Conservation (phyloP, 2,113 vertebrate genomes). For the Microtus ochrogaster region DNA sequence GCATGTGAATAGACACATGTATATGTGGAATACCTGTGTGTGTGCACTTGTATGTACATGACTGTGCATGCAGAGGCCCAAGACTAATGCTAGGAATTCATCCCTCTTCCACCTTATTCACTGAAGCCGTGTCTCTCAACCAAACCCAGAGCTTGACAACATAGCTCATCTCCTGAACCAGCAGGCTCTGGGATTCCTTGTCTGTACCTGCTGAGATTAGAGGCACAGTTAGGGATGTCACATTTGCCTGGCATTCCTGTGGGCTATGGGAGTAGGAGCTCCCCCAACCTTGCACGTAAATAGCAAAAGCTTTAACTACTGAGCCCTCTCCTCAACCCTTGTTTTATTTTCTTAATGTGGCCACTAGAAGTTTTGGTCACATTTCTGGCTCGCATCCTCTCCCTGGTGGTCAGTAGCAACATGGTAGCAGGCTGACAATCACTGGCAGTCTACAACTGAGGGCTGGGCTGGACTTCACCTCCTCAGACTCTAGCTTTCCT, state of each 20-base stretch:
- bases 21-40: neutral
- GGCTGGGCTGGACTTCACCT: too few species aligned
- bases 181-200: too few species aligned
- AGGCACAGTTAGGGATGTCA: neutral
- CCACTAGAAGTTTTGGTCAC: neutral
- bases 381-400: neutral
- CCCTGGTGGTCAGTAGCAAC: neutral
- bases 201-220: neutral
- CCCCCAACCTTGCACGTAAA: neutral
- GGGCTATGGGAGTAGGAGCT: neutral
- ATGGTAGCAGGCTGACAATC: neutral
- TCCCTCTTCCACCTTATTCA: neutral
- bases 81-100: too few species aligned
- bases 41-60: neutral
- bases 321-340: neutral
- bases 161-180: neutral
- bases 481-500: neutral
- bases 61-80: neutral
- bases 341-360: neutral
- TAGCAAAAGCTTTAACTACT: neutral
- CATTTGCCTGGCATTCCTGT: neutral
- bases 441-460: neutral
- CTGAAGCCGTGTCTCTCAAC: too few species aligned
- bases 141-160: neutral
- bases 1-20: neutral